These are phyloP conservation scores for Hypanus sabinus DNA, from an alignment of 2,113 vertebrate species.

Conservation along the genomic window DNA sequence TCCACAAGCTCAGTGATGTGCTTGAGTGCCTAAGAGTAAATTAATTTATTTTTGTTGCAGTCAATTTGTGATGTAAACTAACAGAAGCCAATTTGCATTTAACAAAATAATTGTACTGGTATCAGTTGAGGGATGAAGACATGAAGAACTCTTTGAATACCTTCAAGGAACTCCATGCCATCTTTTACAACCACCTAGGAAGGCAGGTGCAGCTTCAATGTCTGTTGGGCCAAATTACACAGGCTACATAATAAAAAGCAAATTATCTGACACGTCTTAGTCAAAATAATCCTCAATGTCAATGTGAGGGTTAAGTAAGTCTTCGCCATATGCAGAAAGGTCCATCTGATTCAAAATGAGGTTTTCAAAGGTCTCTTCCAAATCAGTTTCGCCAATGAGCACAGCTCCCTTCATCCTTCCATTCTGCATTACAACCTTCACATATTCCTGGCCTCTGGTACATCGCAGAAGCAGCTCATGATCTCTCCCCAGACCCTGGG, in stretches of 20 bases:
- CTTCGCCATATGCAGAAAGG: conserved; percentile 77
- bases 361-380: conserved; percentile 98
- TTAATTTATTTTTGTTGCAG: neutral
- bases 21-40: neutral
- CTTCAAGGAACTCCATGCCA: neutral
- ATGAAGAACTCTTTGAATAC: neutral
- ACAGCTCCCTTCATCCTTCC: conserved; percentile 87
- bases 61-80: neutral
- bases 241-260: neutral
- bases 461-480: conserved; percentile 85
- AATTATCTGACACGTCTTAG: conserved; percentile 48
- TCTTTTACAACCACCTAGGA: neutral
- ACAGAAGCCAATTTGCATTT: neutral
- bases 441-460: conserved; percentile 78
- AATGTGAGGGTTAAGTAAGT: conserved; percentile 81
- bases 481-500: conserved; percentile 74
- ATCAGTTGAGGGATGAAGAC: neutral
- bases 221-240: neutral
- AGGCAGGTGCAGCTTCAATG: neutral
- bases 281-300: conserved; percentile 98
- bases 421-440: conserved; percentile 78
- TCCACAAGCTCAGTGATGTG: neutral
- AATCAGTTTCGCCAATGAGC: conserved; percentile 84
- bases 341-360: conserved; percentile 95
- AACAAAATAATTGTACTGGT: neutral